Conservation (phyloP, 2,888 invertebrate genomes). For the Saturnia pavonia region DNA sequence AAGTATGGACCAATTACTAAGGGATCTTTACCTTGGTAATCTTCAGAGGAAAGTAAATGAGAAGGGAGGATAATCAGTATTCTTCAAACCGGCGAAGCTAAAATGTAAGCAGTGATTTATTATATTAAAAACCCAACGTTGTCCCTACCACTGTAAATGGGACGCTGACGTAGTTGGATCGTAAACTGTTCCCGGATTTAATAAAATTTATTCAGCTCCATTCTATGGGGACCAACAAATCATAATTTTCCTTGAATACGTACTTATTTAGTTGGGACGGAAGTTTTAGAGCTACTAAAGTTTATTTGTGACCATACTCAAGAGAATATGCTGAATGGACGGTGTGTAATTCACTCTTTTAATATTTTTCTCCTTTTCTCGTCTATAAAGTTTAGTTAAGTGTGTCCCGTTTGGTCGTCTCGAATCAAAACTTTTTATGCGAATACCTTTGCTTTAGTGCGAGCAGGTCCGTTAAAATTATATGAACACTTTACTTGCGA, state of each 20-base stretch:
- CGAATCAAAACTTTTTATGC: conserved; percentile 6
- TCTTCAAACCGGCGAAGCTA: conserved; percentile 42
- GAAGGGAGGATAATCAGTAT: conserved; percentile 40
- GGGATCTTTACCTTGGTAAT: conserved; percentile 26
- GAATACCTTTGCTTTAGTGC: not conserved
- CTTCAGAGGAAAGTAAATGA: conserved; percentile 33
- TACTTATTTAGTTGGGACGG: conserved; percentile 75
- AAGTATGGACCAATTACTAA: conserved; percentile 15
- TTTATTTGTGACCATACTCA: conserved; percentile 64
- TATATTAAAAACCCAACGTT: conserved; percentile 65
- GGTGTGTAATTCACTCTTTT: conserved; percentile 35
- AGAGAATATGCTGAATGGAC: conserved; percentile 48
- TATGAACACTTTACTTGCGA: conserved; percentile 15
- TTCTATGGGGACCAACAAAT: conserved; percentile 75
- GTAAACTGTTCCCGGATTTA: conserved; percentile 76
- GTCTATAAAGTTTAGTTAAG: not conserved
- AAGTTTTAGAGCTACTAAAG: conserved; percentile 73
- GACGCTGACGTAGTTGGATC: conserved; percentile 69
- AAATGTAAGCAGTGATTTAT: conserved; percentile 62
- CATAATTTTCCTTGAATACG: conserved; percentile 74
- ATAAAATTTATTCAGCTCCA: conserved; percentile 77
- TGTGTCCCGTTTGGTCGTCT: not conserved
- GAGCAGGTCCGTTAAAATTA: not conserved
- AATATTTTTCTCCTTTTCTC: conserved; percentile 16
- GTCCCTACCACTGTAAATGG: conserved; percentile 49